Evolutionary conservation across 2,797 vertebrate genomes (phyloP).

Genomic region (Coracias cyanogaster): DNA sequence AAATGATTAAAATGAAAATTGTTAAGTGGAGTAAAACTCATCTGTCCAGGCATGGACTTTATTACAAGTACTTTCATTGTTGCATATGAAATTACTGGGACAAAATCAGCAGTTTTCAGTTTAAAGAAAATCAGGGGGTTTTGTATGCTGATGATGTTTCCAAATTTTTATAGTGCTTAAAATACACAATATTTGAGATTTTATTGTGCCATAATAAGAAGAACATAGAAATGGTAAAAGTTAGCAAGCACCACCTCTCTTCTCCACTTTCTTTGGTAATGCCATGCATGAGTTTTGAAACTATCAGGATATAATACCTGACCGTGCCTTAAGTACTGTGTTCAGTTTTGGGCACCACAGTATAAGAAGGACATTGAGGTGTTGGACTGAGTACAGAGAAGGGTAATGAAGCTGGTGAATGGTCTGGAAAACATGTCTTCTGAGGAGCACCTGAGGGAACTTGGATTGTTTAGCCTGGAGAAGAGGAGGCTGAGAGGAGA

Average conservation of each 20-base stretch:
- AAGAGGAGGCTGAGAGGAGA: too few species aligned
- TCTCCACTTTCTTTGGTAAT: neutral
- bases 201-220: neutral
- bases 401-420: too few species aligned
- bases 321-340: too few species aligned
- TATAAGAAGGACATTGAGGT: too few species aligned
- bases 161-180: neutral
- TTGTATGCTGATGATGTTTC: neutral
- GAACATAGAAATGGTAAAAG: neutral
- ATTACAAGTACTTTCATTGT: neutral
- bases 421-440: too few species aligned
- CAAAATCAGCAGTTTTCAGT: neutral
- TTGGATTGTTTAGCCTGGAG: too few species aligned
- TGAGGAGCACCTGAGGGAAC: too few species aligned
- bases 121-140: fast-evolving
- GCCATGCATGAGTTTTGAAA: neutral
- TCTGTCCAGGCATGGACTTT: neutral
- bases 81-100: neutral
- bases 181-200: neutral
- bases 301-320: neutral
- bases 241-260: neutral
- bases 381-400: too few species aligned
- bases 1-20: neutral
- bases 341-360: too few species aligned
- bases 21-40: neutral